These are phyloP conservation scores for Amphiprion ocellaris DNA, from an alignment of 2,113 vertebrate species.

Conservation along the genomic window DNA sequence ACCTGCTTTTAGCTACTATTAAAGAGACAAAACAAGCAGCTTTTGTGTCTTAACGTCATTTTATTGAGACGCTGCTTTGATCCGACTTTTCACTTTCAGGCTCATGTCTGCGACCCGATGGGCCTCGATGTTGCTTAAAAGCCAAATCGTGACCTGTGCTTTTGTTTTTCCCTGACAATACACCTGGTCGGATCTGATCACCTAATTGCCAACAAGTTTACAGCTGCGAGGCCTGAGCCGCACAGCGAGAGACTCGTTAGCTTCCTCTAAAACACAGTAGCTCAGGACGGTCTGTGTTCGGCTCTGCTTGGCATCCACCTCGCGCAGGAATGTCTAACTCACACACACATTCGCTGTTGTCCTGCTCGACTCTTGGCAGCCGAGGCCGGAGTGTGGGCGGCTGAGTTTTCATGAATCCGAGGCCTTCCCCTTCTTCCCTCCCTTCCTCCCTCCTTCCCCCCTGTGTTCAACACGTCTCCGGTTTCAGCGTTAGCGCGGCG, in stretches of 20 bases:
- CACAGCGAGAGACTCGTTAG: slow-evolving; percentile 63
- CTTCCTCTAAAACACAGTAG: slow-evolving; percentile 64
- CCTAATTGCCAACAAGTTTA: slow-evolving; percentile 58
- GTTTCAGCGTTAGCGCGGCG: slow-evolving; percentile 61
- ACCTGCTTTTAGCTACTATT: not conserved
- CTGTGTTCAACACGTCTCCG: slow-evolving; percentile 62
- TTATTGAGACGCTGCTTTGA: not conserved
- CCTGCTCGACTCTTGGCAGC: slow-evolving; percentile 74
- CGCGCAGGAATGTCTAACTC: slow-evolving; percentile 72
- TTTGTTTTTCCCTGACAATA: slow-evolving; percentile 31
- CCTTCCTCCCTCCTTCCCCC: slow-evolving; percentile 27
- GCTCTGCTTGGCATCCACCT: slow-evolving; percentile 75
- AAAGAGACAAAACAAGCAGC: not conserved
- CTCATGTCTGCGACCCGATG: slow-evolving; percentile 19
- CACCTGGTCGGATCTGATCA: slow-evolving; percentile 62
- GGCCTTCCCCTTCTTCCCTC: slow-evolving; percentile 64
- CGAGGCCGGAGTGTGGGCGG: slow-evolving; percentile 76
- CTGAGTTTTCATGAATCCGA: slow-evolving; percentile 79
- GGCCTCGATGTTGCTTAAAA: slow-evolving; percentile 32
- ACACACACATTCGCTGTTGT: slow-evolving; percentile 61
- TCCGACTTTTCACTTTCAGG: slow-evolving; percentile 43
- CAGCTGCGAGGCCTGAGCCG: slow-evolving; percentile 55
- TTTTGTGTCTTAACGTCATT: slow-evolving; percentile 19
- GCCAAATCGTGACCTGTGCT: slow-evolving; percentile 11
- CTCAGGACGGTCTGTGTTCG: slow-evolving; percentile 73